phyloP scores from a whole-genome alignment of 2,797 vertebrate species.

The Coregonus sp. region DNA sequence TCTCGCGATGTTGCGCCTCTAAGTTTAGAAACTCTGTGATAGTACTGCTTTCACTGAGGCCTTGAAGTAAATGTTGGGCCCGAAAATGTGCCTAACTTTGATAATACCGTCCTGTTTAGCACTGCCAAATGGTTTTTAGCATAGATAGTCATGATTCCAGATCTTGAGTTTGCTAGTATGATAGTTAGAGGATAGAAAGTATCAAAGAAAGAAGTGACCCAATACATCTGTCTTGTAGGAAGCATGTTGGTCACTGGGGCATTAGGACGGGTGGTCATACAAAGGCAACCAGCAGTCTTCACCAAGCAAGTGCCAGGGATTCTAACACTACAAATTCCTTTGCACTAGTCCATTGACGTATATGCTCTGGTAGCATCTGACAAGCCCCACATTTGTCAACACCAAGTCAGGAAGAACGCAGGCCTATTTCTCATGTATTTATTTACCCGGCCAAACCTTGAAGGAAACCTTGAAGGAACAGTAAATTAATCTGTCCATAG shows the following conservation, averaged over 20 bases:
- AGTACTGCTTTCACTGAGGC: too few relatives aligned
- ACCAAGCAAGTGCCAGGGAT: not conserved
- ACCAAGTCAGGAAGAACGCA: not conserved
- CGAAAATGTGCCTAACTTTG: not conserved
- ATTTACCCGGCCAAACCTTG: conserved; percentile 18
- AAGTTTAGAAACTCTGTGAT: too few relatives aligned
- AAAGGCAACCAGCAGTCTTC: conserved; percentile 7
- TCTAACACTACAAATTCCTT: conserved; percentile 34
- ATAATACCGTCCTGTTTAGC: not conserved
- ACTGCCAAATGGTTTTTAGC: not conserved
- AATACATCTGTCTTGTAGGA: conserved; percentile 37
- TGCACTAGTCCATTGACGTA: not conserved
- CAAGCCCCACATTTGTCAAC: conserved; percentile 19
- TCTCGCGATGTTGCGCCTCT: too few relatives aligned
- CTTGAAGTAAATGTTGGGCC: not conserved
- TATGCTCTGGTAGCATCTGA: conserved; percentile 22
- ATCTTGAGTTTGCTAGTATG: not conserved
- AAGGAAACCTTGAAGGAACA: conserved; percentile 29
- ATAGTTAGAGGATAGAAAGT: not conserved
- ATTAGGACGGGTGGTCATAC: conserved; percentile 6
- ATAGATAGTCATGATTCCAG: not conserved
- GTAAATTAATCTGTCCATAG: conserved; percentile 18
- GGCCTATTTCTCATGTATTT: not conserved
- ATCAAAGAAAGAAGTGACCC: not conserved
- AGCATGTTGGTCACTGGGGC: conserved; percentile 37